Conservation (phyloP, 2,797 vertebrate genomes). For the Gadopsis bispinosus region DNA sequence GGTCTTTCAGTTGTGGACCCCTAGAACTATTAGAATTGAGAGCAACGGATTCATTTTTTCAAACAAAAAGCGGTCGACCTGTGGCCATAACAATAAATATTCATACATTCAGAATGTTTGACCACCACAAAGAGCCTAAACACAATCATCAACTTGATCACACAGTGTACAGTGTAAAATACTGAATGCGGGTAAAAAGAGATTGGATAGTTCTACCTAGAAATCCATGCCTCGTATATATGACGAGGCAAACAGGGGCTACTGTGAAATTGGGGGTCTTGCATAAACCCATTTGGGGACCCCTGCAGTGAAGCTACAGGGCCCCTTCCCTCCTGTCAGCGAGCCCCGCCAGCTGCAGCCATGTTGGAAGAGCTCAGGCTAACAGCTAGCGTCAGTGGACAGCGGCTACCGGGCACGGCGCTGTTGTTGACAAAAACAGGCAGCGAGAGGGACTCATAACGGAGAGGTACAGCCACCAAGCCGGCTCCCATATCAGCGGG, state of each 20-base stretch:
- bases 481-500: slow-evolving; percentile 46
- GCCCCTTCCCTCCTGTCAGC: slow-evolving; percentile 57
- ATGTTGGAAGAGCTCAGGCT: slow-evolving; percentile 74
- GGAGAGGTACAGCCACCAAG: slow-evolving; percentile 43
- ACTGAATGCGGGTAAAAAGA: no score
- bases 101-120: background rate
- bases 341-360: slow-evolving; percentile 76
- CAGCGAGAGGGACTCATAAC: slow-evolving; percentile 56
- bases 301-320: slow-evolving; percentile 21
- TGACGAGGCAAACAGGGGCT: background rate
- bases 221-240: background rate
- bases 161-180: background rate
- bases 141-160: background rate
- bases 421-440: slow-evolving; percentile 81
- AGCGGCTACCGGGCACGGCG: slow-evolving; percentile 77
- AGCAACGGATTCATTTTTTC: background rate
- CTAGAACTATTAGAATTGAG: background rate
- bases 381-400: slow-evolving; percentile 76
- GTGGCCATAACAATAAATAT: background rate
- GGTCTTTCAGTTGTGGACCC: background rate
- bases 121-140: background rate
- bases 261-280: background rate
- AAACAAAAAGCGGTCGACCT: background rate
- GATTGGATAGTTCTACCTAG: background rate
- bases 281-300: slow-evolving; percentile 7